phyloP scores from a whole-genome alignment of 2,888 invertebrate species.

The Scrobipalpa atriplicella region DNA sequence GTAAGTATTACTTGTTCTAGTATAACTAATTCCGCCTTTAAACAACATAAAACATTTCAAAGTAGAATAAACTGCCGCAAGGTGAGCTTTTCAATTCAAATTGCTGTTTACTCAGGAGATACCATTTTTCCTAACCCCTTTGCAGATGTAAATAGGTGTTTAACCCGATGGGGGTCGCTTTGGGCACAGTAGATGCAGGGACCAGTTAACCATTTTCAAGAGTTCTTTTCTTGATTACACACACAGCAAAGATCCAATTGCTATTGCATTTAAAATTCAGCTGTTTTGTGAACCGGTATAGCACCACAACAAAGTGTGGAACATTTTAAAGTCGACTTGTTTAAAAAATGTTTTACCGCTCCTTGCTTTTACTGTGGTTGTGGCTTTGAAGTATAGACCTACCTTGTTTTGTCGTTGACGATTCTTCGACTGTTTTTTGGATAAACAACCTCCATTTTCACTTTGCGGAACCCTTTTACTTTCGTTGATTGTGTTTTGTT shows the following conservation, averaged over 20 bases:
- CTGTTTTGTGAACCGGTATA: too few species aligned
- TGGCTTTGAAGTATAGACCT: slow-evolving; percentile 33
- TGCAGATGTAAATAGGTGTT: slow-evolving; percentile 58
- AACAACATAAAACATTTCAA: slow-evolving; percentile 16
- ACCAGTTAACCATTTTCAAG: too few species aligned
- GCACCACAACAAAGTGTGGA: too few species aligned
- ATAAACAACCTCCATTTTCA: slow-evolving; percentile 51
- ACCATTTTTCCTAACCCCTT: slow-evolving; percentile 56
- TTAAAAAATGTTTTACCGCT: background rate
- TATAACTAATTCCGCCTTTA: background rate
- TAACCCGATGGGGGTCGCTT: slow-evolving; percentile 26
- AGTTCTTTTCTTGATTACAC: too few species aligned
- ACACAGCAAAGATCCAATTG: too few species aligned
- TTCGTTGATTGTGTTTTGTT: slow-evolving; percentile 63
- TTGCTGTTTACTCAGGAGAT: slow-evolving; percentile 40
- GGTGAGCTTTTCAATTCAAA: slow-evolving; percentile 49
- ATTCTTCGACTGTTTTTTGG: slow-evolving; percentile 49
- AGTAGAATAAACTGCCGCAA: slow-evolving; percentile 32
- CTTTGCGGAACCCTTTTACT: slow-evolving; percentile 46
- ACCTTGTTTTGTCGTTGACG: slow-evolving; percentile 36
- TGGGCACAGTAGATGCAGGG: too few species aligned
- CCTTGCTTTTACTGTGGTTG: background rate
- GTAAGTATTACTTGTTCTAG: background rate
- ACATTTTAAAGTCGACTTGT: too few species aligned
- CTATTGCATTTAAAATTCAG: too few species aligned